Base-by-base conservation (phyloP, 37 sponge, comb jelly and placozoan genomes). In the Axinella damicornis region DNA sequence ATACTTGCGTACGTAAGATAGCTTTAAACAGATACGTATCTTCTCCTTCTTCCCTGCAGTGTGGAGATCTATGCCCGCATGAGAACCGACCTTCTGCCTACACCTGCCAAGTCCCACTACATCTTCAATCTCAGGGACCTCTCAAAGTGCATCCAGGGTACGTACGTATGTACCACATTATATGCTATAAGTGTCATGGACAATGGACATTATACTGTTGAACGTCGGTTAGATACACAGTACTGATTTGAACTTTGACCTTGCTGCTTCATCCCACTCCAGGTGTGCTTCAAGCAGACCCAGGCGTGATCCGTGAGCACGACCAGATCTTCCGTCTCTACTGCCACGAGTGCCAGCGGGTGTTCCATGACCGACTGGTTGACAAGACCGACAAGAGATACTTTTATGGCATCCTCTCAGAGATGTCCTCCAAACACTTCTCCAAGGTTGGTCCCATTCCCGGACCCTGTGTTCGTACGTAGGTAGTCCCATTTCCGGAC, bases 61-160 rank as follows among this genome's bases (percentile, higher is more conserved):
- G 97, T 96, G 28, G 99, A 96, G 84, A 96, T 98, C 38, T 98
- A 96, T 84, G 86, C 84, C 9, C 80, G 97, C 6, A 98, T 98
- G 95, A 96, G 99, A 59, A 96, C 95, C 24, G 99, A 98, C 69
- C 88, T 98, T 28, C 89, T 98, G 5, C 99, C 99, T 16, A 98
- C 99, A 15, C 99, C 99, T 24, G 97, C 97, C 36, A 98, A 98
- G 82, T 95, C 97, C 31, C 99, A 98, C 81, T 98, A 98, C 85
- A 88, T 96, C 33, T 98, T 98, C 88, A 98, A 98, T 68, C 87
- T 98, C 69, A 85, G 99, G 46, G 99, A 98, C 82, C 69, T 98
- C 59, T 97, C 97, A 35, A 98, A 98, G 79, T 94, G 97, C 74
- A 93, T 98, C 52, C 99, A 98, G 80, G 99, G 95, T 92, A 57